Conservation (phyloP, 2,797 vertebrate species). For the Phalanger gymnotis region DNA sequence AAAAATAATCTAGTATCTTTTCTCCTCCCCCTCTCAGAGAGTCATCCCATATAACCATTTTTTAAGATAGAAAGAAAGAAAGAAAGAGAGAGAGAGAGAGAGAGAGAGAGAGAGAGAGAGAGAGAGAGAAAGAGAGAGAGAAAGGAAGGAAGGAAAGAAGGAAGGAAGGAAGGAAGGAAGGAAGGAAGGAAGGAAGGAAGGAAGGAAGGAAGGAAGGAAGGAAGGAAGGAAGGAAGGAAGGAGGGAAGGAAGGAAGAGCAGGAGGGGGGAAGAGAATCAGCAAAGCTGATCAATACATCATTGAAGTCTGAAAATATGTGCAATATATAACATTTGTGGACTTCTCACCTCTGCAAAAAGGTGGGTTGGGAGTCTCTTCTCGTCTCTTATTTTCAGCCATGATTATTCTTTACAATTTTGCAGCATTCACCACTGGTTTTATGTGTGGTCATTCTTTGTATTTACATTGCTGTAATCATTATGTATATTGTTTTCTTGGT, state of each 20-base stretch:
- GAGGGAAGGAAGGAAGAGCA: neutral
- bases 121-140: too few relatives aligned
- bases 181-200: too few relatives aligned
- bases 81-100: neutral
- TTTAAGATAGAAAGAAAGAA: neutral
- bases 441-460: neutral
- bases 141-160: neutral
- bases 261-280: neutral
- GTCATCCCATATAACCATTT: neutral
- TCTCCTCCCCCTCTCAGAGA: neutral
- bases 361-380: neutral
- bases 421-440: neutral
- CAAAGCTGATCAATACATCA: neutral
- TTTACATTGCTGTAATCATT: neutral
- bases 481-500: neutral
- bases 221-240: too few relatives aligned
- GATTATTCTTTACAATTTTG: neutral
- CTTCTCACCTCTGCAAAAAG: neutral
- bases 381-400: neutral
- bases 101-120: rapidly evolving
- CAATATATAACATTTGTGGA: neutral
- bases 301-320: neutral
- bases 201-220: too few relatives aligned
- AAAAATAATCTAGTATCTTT: neutral
- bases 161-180: too few relatives aligned